These are phyloP conservation scores for Catocala nupta DNA, from an alignment of 2,888 invertebrate species.

Conservation along the genomic window DNA sequence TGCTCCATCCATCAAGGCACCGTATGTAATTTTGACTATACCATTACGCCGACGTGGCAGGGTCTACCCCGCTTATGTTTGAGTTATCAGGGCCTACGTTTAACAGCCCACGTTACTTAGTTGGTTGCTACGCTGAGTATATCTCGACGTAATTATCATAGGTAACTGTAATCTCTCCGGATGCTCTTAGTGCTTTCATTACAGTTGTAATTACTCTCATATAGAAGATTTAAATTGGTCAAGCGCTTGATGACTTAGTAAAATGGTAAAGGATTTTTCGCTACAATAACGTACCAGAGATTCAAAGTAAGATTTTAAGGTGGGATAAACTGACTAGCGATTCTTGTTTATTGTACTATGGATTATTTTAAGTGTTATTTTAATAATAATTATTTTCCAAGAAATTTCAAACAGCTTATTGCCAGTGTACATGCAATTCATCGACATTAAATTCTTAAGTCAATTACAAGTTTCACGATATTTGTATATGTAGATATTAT, in stretches of 20 bases:
- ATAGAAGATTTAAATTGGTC: background rate
- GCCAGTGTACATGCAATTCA: too few relatives aligned
- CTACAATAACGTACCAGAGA: too few relatives aligned
- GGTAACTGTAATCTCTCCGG: conserved; percentile 5
- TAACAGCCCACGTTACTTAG: conserved; percentile 30
- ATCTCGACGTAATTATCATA: conserved; percentile 17
- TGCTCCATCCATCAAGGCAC: background rate
- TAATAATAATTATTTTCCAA: too few relatives aligned
- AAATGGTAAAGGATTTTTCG: too few relatives aligned
- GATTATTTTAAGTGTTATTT: too few relatives aligned
- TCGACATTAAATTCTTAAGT: too few relatives aligned
- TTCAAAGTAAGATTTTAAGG: too few relatives aligned
- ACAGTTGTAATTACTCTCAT: background rate
- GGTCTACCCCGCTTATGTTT: conserved; percentile 14
- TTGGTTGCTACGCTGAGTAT: conserved; percentile 3
- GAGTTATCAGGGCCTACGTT: conserved; percentile 13
- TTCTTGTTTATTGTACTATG: too few relatives aligned
- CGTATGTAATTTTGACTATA: conserved; percentile 1
- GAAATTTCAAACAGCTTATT: too few relatives aligned
- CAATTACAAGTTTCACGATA: too few relatives aligned
- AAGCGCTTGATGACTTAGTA: background rate
- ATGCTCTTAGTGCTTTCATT: conserved; percentile 2
- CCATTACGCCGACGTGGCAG: background rate
- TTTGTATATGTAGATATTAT: too few relatives aligned
- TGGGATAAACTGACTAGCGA: too few relatives aligned